Conservation (phyloP, 2,113 vertebrate genomes). For the Dipodomys spectabilis region DNA sequence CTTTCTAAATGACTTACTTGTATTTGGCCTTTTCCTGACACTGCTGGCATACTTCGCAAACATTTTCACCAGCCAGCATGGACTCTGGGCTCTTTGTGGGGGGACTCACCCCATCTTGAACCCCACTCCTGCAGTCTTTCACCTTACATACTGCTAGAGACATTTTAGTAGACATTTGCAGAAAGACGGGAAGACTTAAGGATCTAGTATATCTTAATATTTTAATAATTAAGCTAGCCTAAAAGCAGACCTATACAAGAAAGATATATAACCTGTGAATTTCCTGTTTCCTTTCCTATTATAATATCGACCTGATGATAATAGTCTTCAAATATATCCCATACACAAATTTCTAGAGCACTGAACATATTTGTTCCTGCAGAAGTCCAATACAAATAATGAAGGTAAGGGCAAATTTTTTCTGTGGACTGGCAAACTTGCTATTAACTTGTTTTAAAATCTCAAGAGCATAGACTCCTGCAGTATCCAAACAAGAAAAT, state of each 20-base stretch:
- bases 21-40: not conserved
- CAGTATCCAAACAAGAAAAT: not conserved
- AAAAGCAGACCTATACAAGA: not conserved
- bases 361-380: not conserved
- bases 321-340: not conserved
- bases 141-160: not conserved
- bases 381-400: not conserved
- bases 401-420: not conserved
- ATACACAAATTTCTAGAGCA: not conserved
- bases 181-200: not conserved
- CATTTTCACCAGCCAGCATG: not conserved
- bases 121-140: no score
- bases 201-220: not conserved
- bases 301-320: not conserved
- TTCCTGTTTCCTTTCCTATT: not conserved
- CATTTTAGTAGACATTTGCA: not conserved
- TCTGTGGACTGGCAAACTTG: not conserved
- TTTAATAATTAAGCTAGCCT: not conserved
- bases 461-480: not conserved
- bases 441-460: not conserved
- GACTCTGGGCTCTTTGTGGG: not conserved
- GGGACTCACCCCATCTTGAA: not conserved
- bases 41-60: not conserved
- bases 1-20: not conserved
- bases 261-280: not conserved